These are phyloP conservation scores for Rhinatrema bivittatum DNA, from an alignment of 2,797 vertebrate genomes.

Conservation along the genomic window DNA sequence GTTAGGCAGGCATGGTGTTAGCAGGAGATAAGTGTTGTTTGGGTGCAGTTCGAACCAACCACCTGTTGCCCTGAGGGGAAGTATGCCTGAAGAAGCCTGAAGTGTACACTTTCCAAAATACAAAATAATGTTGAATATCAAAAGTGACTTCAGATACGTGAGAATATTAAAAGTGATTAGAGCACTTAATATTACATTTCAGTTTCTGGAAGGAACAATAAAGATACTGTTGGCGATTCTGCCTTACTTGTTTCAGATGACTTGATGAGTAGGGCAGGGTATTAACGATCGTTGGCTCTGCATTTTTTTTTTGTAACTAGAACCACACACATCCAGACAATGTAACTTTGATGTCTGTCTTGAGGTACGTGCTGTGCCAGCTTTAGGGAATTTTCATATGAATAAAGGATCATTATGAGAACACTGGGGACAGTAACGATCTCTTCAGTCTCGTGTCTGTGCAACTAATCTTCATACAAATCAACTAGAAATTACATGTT, in stretches of 20 bases:
- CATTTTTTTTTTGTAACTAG: slow-evolving; percentile 23
- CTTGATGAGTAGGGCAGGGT: no score
- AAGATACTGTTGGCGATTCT: slow-evolving; percentile 25
- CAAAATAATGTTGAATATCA: slow-evolving; percentile 24
- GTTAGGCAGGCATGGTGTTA: background rate
- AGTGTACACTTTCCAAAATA: slow-evolving; percentile 30
- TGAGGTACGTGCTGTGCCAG: slow-evolving; percentile 9
- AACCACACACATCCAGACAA: slow-evolving; percentile 44
- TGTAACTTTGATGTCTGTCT: slow-evolving; percentile 42
- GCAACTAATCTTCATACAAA: background rate
- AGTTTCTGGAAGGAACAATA: slow-evolving; percentile 30
- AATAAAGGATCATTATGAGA: background rate
- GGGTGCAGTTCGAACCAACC: slow-evolving; percentile 20
- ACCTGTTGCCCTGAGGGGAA: slow-evolving; percentile 40
- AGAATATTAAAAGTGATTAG: slow-evolving; percentile 33
- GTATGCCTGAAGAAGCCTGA: slow-evolving; percentile 30
- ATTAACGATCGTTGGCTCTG: no score
- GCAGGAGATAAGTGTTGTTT: slow-evolving; percentile 17
- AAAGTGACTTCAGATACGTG: background rate
- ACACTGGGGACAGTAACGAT: rapidly evolving
- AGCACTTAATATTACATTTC: slow-evolving; percentile 19
- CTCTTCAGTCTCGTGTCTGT: background rate
- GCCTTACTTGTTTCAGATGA: slow-evolving; percentile 3
- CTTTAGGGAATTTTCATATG: slow-evolving; percentile 22
- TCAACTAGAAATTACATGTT: background rate